A percentile compares a stretch with the other conserved stretches of the same genome.
Conservation (phyloP, 2,113 vertebrate species). For the Lophura nycthemera region DNA sequence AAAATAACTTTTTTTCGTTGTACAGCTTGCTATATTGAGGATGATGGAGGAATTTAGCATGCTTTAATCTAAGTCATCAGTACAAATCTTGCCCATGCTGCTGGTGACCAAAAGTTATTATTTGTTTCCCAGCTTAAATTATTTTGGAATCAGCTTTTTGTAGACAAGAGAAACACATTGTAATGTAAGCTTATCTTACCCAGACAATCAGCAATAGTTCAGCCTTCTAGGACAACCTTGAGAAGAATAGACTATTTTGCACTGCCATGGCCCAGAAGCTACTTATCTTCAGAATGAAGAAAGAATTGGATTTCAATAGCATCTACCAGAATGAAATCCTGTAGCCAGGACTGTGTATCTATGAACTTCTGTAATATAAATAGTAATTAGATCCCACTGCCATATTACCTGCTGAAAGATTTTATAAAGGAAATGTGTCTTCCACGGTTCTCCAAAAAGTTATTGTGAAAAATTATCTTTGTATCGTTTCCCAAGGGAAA, state of each 20-base stretch:
- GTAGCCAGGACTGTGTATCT: background rate
- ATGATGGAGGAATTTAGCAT: constrained; percentile 1
- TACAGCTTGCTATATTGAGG: background rate
- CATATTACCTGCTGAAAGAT: background rate
- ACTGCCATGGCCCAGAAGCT: constrained; percentile 4
- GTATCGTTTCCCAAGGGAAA: background rate
- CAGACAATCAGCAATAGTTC: constrained; percentile 58
- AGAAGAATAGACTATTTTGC: constrained; percentile 25
- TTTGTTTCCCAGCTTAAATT: constrained; percentile 30
- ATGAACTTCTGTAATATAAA: background rate
- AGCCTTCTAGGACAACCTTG: constrained; percentile 26
- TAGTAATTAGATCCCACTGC: constrained; percentile 12
- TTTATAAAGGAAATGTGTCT: background rate
- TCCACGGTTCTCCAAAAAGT: background rate
- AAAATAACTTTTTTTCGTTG: background rate
- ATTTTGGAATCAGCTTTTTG: constrained; percentile 18
- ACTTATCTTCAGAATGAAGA: constrained; percentile 38
- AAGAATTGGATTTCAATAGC: constrained; percentile 32
- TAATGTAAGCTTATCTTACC: constrained; percentile 39
- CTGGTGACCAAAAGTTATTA: constrained; percentile 18
- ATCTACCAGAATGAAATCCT: constrained; percentile 23
- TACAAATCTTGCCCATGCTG: background rate
- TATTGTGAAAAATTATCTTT: background rate
- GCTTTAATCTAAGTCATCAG: background rate
- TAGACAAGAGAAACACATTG: constrained; percentile 23